Conservation (phyloP, 1,140 invertebrate genomes). For the Drosophila arawakana region DNA sequence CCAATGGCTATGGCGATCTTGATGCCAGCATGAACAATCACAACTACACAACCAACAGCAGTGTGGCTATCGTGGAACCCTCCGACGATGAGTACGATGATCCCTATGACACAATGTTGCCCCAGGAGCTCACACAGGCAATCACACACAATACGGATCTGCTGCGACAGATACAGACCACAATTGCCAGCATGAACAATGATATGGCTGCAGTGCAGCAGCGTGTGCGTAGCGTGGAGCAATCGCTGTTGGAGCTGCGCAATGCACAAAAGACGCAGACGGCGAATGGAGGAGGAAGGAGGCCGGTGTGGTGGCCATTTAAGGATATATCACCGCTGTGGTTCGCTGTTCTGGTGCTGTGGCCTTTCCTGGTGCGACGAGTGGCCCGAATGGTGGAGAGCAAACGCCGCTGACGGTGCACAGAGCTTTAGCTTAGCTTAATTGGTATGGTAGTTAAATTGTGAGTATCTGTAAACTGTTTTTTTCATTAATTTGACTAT, state of each 20-base stretch:
- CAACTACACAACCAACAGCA: conserved; percentile 79
- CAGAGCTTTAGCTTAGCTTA: conserved; percentile 5
- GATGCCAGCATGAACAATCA: conserved; percentile 41
- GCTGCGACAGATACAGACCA: conserved; percentile 83
- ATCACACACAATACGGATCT: conserved; percentile 66
- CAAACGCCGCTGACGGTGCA: conserved; percentile 59
- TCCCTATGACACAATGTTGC: conserved; percentile 87
- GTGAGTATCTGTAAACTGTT: conserved; percentile 43
- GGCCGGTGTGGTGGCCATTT: conserved; percentile 86
- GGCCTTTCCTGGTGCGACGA: conserved; percentile 86
- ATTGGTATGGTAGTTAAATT: conserved; percentile 68
- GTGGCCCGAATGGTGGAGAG: conserved; percentile 60
- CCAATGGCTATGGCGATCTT: conserved; percentile 29
- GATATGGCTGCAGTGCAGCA: conserved; percentile 84
- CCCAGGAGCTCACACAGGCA: conserved; percentile 66
- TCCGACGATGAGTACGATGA: conserved; percentile 92
- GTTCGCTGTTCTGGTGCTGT: conserved; percentile 86
- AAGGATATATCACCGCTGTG: conserved; percentile 86
- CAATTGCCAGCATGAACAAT: conserved; percentile 83
- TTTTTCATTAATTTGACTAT: background rate
- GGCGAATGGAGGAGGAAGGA: conserved; percentile 28
- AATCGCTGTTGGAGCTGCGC: conserved; percentile 63
- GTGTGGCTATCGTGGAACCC: conserved; percentile 86
- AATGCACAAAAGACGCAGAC: conserved; percentile 39
- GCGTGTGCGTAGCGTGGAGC: conserved; percentile 83